Evolutionary conservation across 2,888 invertebrate genomes (phyloP).

Genomic region (Margaritifera margaritifera): DNA sequence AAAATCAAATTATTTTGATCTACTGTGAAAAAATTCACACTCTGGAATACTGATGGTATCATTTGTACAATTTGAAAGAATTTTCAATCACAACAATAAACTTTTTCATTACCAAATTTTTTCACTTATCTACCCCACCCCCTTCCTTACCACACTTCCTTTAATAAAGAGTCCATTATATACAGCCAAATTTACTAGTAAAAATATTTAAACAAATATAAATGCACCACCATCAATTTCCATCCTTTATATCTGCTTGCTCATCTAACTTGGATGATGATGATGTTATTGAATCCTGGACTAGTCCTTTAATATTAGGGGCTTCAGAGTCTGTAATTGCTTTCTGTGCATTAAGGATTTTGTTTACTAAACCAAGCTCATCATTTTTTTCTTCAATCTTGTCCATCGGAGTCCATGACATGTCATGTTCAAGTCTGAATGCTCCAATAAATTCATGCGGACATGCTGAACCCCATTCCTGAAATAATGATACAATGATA

Average conservation of each 20-base stretch:
- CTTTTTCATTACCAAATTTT: no score
- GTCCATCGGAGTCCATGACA: conserved; percentile 81
- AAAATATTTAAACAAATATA: no score
- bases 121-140: no score
- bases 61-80: no score
- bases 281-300: conserved; percentile 24
- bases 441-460: conserved; percentile 80
- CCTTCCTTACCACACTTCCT: no score
- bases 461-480: conserved; percentile 82
- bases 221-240: no score
- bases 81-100: no score
- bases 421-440: conserved; percentile 81
- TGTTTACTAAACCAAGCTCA: conserved; percentile 63
- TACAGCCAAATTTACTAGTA: no score
- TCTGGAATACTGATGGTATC: no score
- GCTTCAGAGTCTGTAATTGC: conserved; percentile 53
- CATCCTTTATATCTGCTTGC: neutral
- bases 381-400: conserved; percentile 56
- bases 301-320: conserved; percentile 37
- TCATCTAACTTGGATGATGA: conserved; percentile 13
- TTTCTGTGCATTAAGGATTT: conserved; percentile 60
- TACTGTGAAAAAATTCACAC: no score
- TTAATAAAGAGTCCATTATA: no score
- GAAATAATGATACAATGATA: conserved; percentile 13
- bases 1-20: no score